Percentiles rank a stretch among this genome's conserved stretches.
Conservation (phyloP, 2,888 invertebrate genomes). For the Steinernema hermaphroditum region DNA sequence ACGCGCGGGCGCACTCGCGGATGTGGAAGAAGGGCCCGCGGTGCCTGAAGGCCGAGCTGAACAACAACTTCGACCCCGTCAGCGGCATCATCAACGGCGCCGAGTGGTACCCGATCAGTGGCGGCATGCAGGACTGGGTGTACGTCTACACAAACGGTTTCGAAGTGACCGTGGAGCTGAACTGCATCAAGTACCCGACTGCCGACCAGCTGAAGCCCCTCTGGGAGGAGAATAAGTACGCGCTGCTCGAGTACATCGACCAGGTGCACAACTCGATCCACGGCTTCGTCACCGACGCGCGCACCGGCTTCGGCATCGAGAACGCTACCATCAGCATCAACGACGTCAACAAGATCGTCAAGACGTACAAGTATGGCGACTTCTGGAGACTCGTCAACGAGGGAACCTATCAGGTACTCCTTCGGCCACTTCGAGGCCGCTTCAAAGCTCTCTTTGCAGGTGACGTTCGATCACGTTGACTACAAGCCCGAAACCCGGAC, state of each 20-base stretch:
- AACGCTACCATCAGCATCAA: conserved; percentile 79
- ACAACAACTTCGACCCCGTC: conserved; percentile 74
- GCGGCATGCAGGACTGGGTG: conserved; percentile 98
- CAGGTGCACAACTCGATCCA: conserved; percentile 72
- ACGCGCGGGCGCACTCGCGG: conserved; percentile 55
- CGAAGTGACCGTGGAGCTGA: conserved; percentile 90
- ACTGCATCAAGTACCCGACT: conserved; percentile 86
- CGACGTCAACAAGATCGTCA: conserved; percentile 80
- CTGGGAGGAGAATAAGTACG: conserved; percentile 86
- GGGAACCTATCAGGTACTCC: conserved; percentile 74
- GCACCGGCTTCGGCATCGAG: conserved; percentile 73
- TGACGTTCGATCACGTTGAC: conserved; percentile 55
- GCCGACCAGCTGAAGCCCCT: conserved; percentile 76
- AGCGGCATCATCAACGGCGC: conserved; percentile 94
- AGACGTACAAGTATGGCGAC: conserved; percentile 80
- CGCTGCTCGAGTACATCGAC: conserved; percentile 82
- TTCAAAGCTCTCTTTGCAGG: conserved; percentile 38
- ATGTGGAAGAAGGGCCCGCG: conserved; percentile 61
- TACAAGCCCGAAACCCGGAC: conserved; percentile 35
- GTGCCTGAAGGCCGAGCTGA: conserved; percentile 52
- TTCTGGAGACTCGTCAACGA: conserved; percentile 90
- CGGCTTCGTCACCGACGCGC: conserved; percentile 80
- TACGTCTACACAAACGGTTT: conserved; percentile 87
- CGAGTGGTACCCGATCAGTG: conserved; percentile 76
- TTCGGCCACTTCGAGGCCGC: neutral